Evolutionary conservation across 1,140 invertebrate genomes (phyloP).

Genomic region (Zaprionus nigranus): DNA sequence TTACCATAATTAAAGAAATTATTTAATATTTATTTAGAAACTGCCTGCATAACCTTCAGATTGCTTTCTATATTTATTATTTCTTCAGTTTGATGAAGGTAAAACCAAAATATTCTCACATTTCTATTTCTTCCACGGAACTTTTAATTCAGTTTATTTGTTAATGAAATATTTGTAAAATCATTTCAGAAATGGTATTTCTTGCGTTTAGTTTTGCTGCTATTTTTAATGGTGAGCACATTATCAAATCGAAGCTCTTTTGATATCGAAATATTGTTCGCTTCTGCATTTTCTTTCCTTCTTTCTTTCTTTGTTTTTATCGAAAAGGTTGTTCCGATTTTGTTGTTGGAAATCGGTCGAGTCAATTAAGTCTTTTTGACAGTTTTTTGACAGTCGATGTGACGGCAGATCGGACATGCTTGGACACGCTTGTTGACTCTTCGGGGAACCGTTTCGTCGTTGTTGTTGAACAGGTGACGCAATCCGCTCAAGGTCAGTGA

Average conservation of each 20-base stretch:
- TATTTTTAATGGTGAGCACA: slow-evolving; percentile 67
- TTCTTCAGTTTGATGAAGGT: slow-evolving; percentile 39
- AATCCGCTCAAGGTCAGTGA: slow-evolving; percentile 63
- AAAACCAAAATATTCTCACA: slow-evolving; percentile 27
- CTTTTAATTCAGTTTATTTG: slow-evolving; percentile 64
- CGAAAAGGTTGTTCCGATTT: slow-evolving; percentile 62
- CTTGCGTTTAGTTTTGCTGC: slow-evolving; percentile 44
- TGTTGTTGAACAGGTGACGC: slow-evolving; percentile 54
- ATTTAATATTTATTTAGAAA: background rate
- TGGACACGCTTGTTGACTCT: slow-evolving; percentile 15
- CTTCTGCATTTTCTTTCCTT: slow-evolving; percentile 10
- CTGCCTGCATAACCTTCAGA: background rate
- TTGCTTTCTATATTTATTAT: slow-evolving; percentile 3
- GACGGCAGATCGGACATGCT: slow-evolving; percentile 26
- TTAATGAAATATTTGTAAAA: slow-evolving; percentile 54
- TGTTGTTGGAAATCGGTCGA: slow-evolving; percentile 49
- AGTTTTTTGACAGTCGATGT: slow-evolving; percentile 59
- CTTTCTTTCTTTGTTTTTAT: slow-evolving; percentile 49
- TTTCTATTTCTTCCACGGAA: slow-evolving; percentile 15
- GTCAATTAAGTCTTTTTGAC: slow-evolving; percentile 61
- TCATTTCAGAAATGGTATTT: slow-evolving; percentile 17
- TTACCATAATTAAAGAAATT: background rate
- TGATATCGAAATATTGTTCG: slow-evolving; percentile 51
- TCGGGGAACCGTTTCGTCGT: slow-evolving; percentile 11
- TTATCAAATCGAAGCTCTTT: slow-evolving; percentile 43